Conservation (phyloP, 2,888 invertebrate species). For the Andrena chrysosceles region DNA sequence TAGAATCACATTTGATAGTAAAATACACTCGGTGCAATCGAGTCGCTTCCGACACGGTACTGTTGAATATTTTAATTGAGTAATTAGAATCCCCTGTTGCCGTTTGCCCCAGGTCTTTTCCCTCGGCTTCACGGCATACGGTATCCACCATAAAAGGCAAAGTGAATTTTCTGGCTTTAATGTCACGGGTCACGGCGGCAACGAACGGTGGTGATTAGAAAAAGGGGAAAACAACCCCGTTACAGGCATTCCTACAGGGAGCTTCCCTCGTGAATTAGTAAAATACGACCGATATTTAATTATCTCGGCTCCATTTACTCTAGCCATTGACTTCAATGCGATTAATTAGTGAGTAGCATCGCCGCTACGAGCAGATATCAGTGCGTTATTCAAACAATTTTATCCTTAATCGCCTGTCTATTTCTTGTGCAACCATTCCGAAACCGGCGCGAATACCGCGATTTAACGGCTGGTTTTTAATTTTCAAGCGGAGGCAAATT, state of each 20-base stretch:
- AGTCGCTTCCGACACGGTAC: background rate
- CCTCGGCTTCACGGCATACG: background rate
- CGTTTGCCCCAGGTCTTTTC: no score
- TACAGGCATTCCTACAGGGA: background rate
- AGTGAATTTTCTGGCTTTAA: constrained; percentile 20
- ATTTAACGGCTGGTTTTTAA: background rate
- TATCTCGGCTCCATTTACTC: constrained; percentile 17
- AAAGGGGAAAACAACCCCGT: constrained; percentile 2
- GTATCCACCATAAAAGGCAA: background rate
- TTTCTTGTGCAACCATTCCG: background rate
- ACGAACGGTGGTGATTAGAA: constrained; percentile 27
- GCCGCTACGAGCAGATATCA: background rate
- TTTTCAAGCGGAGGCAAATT: background rate
- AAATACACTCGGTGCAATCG: constrained; percentile 13
- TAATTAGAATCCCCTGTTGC: constrained; percentile 28
- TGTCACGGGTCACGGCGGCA: background rate
- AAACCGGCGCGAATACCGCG: background rate
- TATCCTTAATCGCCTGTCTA: background rate
- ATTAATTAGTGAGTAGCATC: constrained; percentile 30
- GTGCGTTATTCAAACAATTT: background rate
- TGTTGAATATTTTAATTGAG: constrained; percentile 41
- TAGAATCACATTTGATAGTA: constrained; percentile 24
- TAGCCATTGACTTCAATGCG: constrained; percentile 16
- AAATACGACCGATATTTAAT: constrained; percentile 32
- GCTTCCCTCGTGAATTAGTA: background rate